A percentile compares a stretch with the other conserved stretches of the same genome.
Conservation (phyloP, 2,113 vertebrate species). For the Empidonax traillii region DNA sequence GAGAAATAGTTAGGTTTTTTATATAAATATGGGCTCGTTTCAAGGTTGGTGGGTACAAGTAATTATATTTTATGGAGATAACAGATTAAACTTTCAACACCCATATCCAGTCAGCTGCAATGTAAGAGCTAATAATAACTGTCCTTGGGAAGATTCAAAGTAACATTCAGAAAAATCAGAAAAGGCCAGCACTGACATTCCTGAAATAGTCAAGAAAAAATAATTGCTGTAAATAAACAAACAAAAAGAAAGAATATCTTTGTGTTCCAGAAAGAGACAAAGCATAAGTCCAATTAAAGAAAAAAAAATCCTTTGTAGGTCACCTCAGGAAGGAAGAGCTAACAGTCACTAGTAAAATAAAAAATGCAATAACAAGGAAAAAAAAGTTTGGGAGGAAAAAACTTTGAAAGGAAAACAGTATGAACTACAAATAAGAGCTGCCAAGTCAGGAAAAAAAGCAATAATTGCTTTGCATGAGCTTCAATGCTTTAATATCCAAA, state of each 20-base stretch:
- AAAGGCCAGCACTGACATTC: conserved; percentile 36
- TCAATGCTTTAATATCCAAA: neutral
- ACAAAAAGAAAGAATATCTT: conserved; percentile 20
- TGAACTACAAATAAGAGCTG: neutral
- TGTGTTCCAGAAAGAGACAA: conserved; percentile 22
- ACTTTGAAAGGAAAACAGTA: neutral
- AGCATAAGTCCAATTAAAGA: neutral
- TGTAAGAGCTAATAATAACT: conserved; percentile 59
- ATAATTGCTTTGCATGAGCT: neutral
- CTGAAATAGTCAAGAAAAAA: conserved; percentile 52
- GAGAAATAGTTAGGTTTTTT: conserved; percentile 18
- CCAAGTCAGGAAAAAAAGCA: neutral
- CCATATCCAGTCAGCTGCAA: conserved; percentile 51
- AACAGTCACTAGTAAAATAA: neutral
- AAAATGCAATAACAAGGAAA: neutral
- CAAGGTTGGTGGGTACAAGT: conserved; percentile 57
- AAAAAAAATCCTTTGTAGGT: neutral
- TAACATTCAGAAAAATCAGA: conserved; percentile 47
- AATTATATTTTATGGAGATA: conserved; percentile 63
- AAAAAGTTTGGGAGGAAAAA: neutral
- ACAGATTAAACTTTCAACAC: conserved; percentile 64
- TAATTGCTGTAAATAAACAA: conserved; percentile 43
- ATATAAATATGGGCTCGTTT: conserved; percentile 14
- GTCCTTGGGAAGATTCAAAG: conserved; percentile 56
- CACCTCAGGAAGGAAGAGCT: conserved; percentile 12